These are phyloP conservation scores for Hipposideros larvatus DNA, from an alignment of 2,797 vertebrate species.

Conservation along the genomic window DNA sequence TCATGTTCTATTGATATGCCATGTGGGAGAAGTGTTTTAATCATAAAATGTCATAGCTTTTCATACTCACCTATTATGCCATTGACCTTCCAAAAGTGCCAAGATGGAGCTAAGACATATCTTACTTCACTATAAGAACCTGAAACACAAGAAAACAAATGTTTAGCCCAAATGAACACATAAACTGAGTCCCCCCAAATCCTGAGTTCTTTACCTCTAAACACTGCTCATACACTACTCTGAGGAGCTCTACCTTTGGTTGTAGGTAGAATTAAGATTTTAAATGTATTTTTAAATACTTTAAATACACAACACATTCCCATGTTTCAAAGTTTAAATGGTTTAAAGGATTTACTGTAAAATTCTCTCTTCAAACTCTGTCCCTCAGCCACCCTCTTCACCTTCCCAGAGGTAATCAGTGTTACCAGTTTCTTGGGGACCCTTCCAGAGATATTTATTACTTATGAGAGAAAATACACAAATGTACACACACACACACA, in stretches of 20 bases:
- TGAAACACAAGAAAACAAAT: slow-evolving; percentile 37
- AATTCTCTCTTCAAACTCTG: not conserved
- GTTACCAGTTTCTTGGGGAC: not conserved
- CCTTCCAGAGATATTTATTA: slow-evolving; percentile 21
- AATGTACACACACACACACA: not conserved
- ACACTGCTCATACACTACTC: not conserved
- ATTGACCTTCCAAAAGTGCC: not conserved
- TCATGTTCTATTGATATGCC: not conserved
- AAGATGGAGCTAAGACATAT: slow-evolving; percentile 3
- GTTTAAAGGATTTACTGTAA: slow-evolving; percentile 18
- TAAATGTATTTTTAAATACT: slow-evolving; percentile 30
- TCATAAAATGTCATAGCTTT: not conserved
- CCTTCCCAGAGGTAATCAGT: not conserved
- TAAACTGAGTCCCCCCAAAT: not conserved
- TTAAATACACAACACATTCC: not conserved
- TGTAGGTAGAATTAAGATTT: not conserved
- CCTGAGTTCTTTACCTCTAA: not conserved
- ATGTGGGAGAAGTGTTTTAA: not conserved
- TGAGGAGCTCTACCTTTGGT: not conserved
- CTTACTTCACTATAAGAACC: not conserved
- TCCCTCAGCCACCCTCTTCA: not conserved
- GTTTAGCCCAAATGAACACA: not conserved
- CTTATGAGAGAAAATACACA: slow-evolving; percentile 23
- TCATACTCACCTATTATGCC: not conserved
- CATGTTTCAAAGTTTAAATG: slow-evolving; percentile 19